Evolutionary conservation across 2,888 invertebrate species (phyloP).

Genomic region (Trichopoda pennipes): DNA sequence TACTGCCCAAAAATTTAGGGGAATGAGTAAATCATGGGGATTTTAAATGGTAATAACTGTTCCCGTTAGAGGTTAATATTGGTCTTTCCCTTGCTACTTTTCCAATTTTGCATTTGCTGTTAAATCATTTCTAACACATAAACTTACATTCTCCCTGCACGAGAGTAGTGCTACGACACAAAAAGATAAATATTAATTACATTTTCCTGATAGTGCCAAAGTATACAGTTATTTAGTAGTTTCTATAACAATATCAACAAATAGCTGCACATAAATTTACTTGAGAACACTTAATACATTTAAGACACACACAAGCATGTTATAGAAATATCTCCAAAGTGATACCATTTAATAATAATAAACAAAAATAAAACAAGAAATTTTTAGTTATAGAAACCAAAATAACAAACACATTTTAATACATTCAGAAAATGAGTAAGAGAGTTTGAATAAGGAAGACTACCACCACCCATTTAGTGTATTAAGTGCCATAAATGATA

Average conservation of each 20-base stretch:
- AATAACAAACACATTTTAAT: conserved; percentile 23
- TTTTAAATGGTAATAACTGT: no score
- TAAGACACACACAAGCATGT: not conserved
- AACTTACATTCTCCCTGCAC: not conserved
- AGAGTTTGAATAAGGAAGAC: not conserved
- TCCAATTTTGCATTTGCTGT: not conserved
- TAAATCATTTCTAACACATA: not conserved
- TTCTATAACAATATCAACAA: conserved; percentile 11
- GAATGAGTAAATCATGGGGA: no score
- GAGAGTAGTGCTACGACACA: not conserved
- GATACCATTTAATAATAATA: conserved; percentile 28
- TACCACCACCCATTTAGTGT: not conserved
- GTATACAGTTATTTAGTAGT: conserved; percentile 33
- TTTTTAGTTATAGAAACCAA: no score
- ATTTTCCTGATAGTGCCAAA: conserved; percentile 38
- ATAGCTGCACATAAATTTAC: conserved; percentile 2
- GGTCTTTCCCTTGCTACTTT: not conserved
- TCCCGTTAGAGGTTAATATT: no score
- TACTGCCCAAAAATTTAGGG: no score
- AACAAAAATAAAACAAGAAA: not conserved
- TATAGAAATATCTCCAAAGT: not conserved
- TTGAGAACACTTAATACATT: conserved; percentile 24
- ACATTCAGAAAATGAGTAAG: conserved; percentile 4
- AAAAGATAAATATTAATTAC: conserved; percentile 53
- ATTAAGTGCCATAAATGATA: no score